These are phyloP conservation scores for Myocastor coypus DNA, from an alignment of 2,113 vertebrate genomes.

Conservation along the genomic window DNA sequence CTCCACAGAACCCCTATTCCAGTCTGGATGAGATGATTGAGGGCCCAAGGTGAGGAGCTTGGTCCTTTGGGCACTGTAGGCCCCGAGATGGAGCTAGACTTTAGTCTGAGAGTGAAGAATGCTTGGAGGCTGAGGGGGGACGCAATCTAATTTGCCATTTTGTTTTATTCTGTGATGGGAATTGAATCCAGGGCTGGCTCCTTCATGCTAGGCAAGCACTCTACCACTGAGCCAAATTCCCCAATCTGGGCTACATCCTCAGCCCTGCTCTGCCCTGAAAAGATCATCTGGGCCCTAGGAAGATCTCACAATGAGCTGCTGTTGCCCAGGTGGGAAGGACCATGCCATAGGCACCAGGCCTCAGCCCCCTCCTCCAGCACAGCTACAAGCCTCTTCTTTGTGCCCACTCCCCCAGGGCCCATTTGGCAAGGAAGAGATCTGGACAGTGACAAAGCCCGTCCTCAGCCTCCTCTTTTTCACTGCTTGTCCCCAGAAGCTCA, in stretches of 20 bases:
- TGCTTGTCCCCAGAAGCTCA: constrained; percentile 23
- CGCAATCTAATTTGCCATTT: background rate
- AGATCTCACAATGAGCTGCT: background rate
- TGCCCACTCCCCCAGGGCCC: rapidly evolving
- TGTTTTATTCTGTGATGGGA: background rate
- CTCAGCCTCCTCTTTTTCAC: constrained; percentile 15
- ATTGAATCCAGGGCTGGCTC: background rate
- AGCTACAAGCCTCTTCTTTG: background rate
- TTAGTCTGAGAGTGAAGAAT: background rate
- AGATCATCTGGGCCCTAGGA: background rate
- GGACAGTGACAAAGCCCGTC: background rate
- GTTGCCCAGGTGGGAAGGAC: background rate
- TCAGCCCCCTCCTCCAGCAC: background rate
- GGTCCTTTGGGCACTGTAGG: background rate
- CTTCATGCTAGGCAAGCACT: background rate
- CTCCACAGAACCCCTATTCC: background rate
- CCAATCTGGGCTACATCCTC: background rate
- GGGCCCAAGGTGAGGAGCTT: background rate
- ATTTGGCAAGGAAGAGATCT: background rate
- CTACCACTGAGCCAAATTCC: background rate
- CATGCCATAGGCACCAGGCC: background rate
- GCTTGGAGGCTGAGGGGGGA: background rate
- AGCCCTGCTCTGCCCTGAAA: background rate
- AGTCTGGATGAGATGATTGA: background rate
- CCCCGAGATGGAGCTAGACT: background rate